Evolutionary conservation across 2,888 invertebrate genomes (phyloP).

Genomic region (Stenurella melanura): DNA sequence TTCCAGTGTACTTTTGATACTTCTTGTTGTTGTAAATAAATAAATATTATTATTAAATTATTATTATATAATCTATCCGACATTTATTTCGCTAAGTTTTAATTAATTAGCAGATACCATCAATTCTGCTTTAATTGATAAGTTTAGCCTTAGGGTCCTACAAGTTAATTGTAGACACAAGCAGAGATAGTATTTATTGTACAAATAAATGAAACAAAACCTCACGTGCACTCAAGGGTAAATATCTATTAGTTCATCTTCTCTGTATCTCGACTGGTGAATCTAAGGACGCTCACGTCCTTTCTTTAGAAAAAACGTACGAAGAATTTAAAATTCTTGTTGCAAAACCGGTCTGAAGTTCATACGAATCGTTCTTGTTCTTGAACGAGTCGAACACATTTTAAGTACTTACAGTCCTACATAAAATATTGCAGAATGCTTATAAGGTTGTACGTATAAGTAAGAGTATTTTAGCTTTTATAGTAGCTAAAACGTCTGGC

Average conservation of each 20-base stretch:
- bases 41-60: too few species aligned
- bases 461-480: background rate
- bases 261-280: background rate
- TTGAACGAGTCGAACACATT: slow-evolving; percentile 5
- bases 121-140: background rate
- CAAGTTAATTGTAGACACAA: background rate
- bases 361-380: slow-evolving; percentile 29
- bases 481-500: background rate
- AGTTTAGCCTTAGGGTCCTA: background rate
- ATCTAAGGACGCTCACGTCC: slow-evolving; percentile 24
- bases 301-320: slow-evolving; percentile 13
- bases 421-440: slow-evolving; percentile 5
- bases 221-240: slow-evolving; percentile 4
- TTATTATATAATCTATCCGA: too few species aligned
- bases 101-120: background rate
- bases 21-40: too few species aligned
- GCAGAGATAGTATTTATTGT: background rate
- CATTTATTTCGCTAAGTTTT: background rate
- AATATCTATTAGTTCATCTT: slow-evolving; percentile 30
- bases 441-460: background rate
- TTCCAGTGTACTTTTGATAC: too few species aligned
- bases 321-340: slow-evolving; percentile 13
- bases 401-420: slow-evolving; percentile 10
- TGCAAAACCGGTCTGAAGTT: slow-evolving; percentile 38
- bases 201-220: background rate